A percentile compares a stretch with the other conserved stretches of the same genome.
Conservation (phyloP, 2,113 vertebrate genomes). For the Apeltes quadracus region DNA sequence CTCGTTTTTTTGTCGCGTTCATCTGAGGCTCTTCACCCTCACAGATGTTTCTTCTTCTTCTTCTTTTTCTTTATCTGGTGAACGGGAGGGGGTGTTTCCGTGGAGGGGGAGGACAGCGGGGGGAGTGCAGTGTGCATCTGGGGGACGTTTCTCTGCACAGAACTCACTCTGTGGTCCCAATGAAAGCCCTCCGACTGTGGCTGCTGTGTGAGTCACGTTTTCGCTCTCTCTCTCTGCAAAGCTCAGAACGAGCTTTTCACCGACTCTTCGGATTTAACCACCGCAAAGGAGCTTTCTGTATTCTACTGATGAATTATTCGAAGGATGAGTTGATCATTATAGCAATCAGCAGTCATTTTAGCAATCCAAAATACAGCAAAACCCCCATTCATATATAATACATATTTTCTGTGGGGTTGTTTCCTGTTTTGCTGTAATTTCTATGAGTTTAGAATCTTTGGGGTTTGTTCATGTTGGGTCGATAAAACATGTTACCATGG, state of each 20-base stretch:
- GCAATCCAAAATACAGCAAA: background rate
- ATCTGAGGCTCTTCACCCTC: constrained; percentile 12
- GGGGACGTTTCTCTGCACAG: constrained; percentile 60
- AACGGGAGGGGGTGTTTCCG: constrained; percentile 74
- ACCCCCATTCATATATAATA: background rate
- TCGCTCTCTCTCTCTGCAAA: background rate
- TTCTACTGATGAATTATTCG: constrained; percentile 2
- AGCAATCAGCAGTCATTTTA: background rate
- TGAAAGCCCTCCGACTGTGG: constrained; percentile 24
- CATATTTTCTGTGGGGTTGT: background rate
- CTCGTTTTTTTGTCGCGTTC: background rate
- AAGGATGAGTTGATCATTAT: background rate
- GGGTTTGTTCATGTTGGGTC: background rate
- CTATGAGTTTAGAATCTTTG: background rate
- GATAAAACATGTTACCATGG: background rate
- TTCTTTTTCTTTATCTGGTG: constrained; percentile 14
- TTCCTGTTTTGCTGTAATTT: background rate
- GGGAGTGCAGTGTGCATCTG: constrained; percentile 69
- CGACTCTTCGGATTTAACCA: background rate
- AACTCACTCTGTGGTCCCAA: constrained; percentile 42
- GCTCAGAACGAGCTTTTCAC: background rate
- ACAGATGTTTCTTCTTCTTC: constrained; percentile 5
- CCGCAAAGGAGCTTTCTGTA: background rate
- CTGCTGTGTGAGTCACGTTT: background rate
- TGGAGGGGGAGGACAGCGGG: constrained; percentile 73